Evolutionary conservation across 2,797 vertebrate genomes (phyloP).

Genomic region (Acrossocheilus fasciatus): DNA sequence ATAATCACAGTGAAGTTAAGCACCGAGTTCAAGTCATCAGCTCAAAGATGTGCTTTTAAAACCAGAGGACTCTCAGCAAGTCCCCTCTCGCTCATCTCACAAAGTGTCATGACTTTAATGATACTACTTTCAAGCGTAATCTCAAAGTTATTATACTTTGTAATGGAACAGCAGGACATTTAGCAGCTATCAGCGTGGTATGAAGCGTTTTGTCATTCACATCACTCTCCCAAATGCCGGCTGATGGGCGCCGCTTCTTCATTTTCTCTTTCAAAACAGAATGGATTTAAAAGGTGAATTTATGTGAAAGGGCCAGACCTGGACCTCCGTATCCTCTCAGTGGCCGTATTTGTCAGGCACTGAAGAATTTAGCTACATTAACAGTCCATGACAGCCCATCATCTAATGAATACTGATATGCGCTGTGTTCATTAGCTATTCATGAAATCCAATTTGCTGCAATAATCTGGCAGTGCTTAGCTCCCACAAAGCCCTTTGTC

Average conservation of each 20-base stretch:
- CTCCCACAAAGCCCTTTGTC: slow-evolving; percentile 56
- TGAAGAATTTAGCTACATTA: slow-evolving; percentile 38
- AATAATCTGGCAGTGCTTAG: slow-evolving; percentile 45
- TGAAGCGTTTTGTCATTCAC: slow-evolving; percentile 32
- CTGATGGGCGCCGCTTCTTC: background rate
- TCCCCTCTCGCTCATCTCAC: slow-evolving; percentile 19
- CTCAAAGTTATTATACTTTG: slow-evolving; percentile 25
- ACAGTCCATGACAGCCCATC: slow-evolving; percentile 38
- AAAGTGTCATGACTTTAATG: slow-evolving; percentile 38
- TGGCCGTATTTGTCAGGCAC: background rate
- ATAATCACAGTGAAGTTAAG: background rate
- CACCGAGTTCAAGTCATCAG: background rate
- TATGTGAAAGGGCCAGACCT: background rate
- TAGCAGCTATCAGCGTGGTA: slow-evolving; percentile 25
- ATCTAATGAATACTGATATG: slow-evolving; percentile 57
- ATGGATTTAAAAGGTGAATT: slow-evolving; percentile 15
- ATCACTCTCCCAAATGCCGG: background rate
- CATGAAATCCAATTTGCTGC: slow-evolving; percentile 59
- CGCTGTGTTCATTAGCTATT: slow-evolving; percentile 40
- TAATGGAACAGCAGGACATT: slow-evolving; percentile 33
- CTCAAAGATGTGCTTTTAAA: background rate
- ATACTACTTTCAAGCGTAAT: slow-evolving; percentile 38
- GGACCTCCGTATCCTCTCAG: background rate
- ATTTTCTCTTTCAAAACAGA: slow-evolving; percentile 5
- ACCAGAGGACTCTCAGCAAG: background rate